Percentiles rank a stretch among this genome's conserved stretches.
Conservation (phyloP, 2,113 vertebrate species). For the Galbula dea region DNA sequence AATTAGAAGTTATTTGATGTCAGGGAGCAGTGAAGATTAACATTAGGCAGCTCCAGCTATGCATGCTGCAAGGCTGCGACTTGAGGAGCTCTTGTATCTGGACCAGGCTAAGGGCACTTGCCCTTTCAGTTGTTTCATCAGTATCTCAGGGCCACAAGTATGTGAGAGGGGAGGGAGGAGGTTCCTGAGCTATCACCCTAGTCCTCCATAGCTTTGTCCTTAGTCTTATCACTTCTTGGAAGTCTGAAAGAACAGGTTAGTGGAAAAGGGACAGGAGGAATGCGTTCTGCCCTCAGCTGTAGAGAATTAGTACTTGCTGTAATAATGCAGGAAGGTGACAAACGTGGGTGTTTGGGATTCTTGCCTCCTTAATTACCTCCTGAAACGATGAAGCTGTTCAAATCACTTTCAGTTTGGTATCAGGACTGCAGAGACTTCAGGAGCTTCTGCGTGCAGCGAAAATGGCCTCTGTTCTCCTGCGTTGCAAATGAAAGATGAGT, state of each 20-base stretch:
- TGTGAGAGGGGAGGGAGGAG: not conserved
- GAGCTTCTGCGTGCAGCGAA: not conserved
- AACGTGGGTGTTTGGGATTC: not conserved
- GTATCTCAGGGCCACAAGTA: accelerated
- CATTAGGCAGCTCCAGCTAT: not conserved
- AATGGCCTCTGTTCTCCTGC: not conserved
- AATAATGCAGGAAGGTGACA: not conserved
- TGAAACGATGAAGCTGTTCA: not conserved
- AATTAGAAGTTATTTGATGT: constrained; percentile 50
- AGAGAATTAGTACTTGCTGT: not conserved
- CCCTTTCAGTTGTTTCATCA: not conserved
- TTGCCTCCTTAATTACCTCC: not conserved
- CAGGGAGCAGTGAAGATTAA: constrained; percentile 24
- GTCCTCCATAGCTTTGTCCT: not conserved
- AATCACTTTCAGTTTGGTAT: not conserved
- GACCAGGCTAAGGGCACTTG: not conserved
- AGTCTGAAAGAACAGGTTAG: not conserved
- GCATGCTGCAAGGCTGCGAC: not conserved
- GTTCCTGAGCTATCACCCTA: accelerated
- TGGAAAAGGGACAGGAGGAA: not conserved
- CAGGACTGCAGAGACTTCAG: not conserved
- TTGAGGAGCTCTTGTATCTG: not conserved
- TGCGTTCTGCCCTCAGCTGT: accelerated
- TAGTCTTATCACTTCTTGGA: accelerated
- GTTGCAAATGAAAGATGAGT: not conserved